Evolutionary conservation across 2,797 vertebrate genomes (phyloP).

Genomic region (Enteromius fasciolatus): DNA sequence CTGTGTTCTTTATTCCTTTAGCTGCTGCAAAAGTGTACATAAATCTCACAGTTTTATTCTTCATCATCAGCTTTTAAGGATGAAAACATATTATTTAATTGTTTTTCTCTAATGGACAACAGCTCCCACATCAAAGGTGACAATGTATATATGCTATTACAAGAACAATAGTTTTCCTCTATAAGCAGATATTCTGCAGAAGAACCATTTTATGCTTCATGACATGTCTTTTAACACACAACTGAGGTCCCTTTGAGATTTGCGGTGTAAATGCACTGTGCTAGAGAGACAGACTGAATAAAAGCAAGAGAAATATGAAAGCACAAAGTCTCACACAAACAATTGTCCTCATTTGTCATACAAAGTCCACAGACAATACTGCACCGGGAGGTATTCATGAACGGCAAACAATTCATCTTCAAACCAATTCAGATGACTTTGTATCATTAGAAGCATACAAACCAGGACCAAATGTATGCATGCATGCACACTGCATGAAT

Average conservation of each 20-base stretch:
- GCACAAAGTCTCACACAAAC: slow-evolving; percentile 15
- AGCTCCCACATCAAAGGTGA: not conserved
- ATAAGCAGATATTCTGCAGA: not conserved
- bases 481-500: not conserved
- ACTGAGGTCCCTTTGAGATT: not conserved
- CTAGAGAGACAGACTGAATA: slow-evolving; percentile 3
- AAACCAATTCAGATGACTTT: not conserved
- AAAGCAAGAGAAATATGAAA: slow-evolving; percentile 3
- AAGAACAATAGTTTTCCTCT: not conserved
- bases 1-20: not conserved
- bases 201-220: not conserved
- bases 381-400: not conserved
- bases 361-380: slow-evolving; percentile 26
- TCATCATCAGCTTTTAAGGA: slow-evolving; percentile 9
- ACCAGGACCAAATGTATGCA: not conserved
- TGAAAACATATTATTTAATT: not conserved
- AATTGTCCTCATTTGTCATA: slow-evolving; percentile 16
- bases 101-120: not conserved
- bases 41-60: slow-evolving; percentile 18
- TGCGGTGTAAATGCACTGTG: not conserved
- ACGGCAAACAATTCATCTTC: not conserved
- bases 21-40: slow-evolving; percentile 12
- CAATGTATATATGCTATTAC: not conserved
- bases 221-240: not conserved
- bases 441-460: not conserved